These are phyloP conservation scores for Tetranychus piercei DNA, from an alignment of 2,888 invertebrate genomes.

Conservation along the genomic window DNA sequence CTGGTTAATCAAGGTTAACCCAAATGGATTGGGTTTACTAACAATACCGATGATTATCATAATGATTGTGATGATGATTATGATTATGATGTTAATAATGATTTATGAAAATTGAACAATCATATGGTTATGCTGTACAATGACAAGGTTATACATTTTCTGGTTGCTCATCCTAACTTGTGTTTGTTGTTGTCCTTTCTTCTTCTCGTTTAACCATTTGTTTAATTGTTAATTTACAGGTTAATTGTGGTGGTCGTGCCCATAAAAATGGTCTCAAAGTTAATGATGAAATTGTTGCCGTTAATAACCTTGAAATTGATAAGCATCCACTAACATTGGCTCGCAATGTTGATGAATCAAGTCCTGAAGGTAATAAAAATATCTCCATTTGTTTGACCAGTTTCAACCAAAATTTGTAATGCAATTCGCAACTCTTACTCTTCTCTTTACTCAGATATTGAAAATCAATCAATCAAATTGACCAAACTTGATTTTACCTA, in stretches of 20 bases:
- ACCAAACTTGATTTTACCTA: slow-evolving; percentile 24
- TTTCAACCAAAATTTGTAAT: slow-evolving; percentile 4
- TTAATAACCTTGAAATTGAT: slow-evolving; percentile 21
- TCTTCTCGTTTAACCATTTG: neutral
- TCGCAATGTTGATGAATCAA: slow-evolving; percentile 7
- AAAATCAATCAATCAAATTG: slow-evolving; percentile 9
- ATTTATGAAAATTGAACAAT: too few relatives aligned
- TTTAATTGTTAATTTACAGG: slow-evolving; percentile 9
- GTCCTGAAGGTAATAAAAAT: neutral
- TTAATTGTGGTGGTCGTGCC: slow-evolving; percentile 21
- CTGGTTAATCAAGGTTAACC: too few relatives aligned
- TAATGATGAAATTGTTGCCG: slow-evolving; percentile 22
- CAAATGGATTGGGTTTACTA: too few relatives aligned
- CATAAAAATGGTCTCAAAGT: slow-evolving; percentile 20
- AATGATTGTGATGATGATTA: too few relatives aligned
- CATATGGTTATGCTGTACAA: too few relatives aligned
- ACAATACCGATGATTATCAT: too few relatives aligned
- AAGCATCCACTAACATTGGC: slow-evolving; percentile 21
- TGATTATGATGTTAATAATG: too few relatives aligned
- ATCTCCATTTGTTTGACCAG: neutral
- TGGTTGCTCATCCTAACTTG: too few relatives aligned
- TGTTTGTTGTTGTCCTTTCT: too few relatives aligned
- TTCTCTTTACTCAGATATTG: neutral
- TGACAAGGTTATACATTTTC: too few relatives aligned
- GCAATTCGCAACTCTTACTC: neutral